Conservation (phyloP, 2,113 vertebrate genomes). For the Numida meleagris region DNA sequence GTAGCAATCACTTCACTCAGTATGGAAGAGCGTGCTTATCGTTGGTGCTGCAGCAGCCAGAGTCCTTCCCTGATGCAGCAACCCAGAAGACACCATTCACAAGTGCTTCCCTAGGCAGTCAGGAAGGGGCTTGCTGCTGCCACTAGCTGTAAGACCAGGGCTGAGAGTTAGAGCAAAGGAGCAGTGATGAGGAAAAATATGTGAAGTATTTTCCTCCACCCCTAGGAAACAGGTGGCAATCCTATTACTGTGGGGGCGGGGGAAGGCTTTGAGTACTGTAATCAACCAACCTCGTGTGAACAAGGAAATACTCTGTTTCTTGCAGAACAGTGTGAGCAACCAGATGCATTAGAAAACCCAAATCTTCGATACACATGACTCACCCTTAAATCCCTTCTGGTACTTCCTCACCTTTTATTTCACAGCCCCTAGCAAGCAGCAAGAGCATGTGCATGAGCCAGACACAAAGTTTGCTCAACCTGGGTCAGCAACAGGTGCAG, state of each 20-base stretch:
- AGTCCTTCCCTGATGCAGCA: not conserved
- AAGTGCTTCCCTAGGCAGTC: not conserved
- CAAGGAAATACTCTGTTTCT: not conserved
- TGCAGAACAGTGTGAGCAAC: not conserved
- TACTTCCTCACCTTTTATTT: not conserved
- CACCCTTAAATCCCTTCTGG: fast-evolving
- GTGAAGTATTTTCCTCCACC: conserved; percentile 39
- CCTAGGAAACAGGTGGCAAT: conserved; percentile 10
- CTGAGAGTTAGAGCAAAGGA: not conserved
- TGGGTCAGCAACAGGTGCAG: not conserved
- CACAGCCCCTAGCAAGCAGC: not conserved
- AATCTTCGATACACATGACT: not conserved
- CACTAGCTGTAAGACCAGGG: not conserved
- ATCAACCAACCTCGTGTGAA: not conserved
- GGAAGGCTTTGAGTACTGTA: not conserved
- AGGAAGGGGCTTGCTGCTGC: not conserved
- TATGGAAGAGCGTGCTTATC: not conserved
- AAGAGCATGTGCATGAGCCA: fast-evolving
- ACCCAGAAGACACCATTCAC: not conserved
- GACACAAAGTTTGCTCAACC: not conserved
- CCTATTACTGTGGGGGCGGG: not conserved
- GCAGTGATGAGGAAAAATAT: conserved; percentile 27
- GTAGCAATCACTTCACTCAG: not conserved
- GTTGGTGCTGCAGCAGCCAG: not conserved
- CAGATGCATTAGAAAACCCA: not conserved